Conservation (phyloP, 2,113 vertebrate species). For the Trochalopteron elliotii region DNA sequence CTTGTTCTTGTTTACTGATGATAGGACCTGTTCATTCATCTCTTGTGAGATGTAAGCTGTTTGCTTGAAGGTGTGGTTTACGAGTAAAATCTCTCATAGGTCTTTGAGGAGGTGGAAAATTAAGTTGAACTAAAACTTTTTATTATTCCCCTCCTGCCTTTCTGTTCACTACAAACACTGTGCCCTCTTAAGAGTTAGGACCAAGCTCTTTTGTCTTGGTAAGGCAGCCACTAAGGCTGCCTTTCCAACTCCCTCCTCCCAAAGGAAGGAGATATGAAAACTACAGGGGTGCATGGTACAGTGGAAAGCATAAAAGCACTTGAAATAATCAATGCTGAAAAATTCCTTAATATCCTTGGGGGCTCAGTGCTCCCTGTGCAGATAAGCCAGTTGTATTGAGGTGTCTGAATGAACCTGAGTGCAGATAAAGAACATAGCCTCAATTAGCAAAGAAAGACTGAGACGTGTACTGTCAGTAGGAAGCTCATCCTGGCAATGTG, state of each 20-base stretch:
- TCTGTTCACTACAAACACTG: background rate
- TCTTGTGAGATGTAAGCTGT: background rate
- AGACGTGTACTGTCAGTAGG: background rate
- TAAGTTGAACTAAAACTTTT: background rate
- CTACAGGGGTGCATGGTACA: background rate
- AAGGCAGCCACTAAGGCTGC: background rate
- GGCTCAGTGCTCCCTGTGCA: background rate
- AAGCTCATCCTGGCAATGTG: background rate
- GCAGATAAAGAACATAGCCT: background rate
- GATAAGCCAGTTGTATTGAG: background rate
- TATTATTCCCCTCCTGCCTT: fast-evolving
- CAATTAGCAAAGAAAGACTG: background rate
- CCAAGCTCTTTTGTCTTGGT: background rate
- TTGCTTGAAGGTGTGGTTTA: background rate
- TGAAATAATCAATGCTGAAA: background rate
- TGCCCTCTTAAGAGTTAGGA: background rate
- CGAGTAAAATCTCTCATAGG: background rate
- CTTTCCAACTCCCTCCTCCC: background rate
- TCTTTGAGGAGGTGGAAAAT: background rate
- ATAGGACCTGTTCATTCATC: background rate
- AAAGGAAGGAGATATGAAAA: fast-evolving
- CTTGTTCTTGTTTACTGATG: background rate
- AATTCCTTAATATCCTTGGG: background rate
- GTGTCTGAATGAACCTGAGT: background rate
- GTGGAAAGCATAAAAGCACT: background rate